Percentiles rank a stretch among this genome's conserved stretches.
These are phyloP conservation scores for Hedychridium roseum DNA, from an alignment of 2,888 invertebrate species.

Conservation along the genomic window DNA sequence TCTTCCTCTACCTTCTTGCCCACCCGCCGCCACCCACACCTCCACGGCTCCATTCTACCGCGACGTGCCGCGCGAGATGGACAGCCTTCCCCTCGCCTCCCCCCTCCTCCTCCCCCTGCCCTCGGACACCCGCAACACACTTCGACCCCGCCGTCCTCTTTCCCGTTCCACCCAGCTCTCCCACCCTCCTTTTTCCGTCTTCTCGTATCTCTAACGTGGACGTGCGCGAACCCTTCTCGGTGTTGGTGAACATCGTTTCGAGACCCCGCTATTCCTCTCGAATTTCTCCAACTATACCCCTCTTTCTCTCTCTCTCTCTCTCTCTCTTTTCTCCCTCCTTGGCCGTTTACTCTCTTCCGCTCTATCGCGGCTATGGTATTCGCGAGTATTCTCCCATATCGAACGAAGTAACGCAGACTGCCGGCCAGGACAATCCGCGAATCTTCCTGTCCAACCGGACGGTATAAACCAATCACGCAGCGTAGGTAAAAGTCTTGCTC, in stretches of 20 bases:
- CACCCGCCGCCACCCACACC: slow-evolving; percentile 37
- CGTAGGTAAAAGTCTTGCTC: too few relatives aligned
- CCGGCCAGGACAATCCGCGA: too few relatives aligned
- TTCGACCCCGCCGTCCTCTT: slow-evolving; percentile 11
- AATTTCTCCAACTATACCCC: slow-evolving; percentile 5
- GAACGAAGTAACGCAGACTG: too few relatives aligned
- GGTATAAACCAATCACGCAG: too few relatives aligned
- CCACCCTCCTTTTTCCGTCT: background rate
- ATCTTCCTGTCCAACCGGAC: too few relatives aligned
- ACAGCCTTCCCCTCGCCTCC: slow-evolving; percentile 44
- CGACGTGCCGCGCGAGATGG: slow-evolving; percentile 56
- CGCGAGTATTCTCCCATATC: slow-evolving; percentile 29
- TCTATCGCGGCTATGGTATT: slow-evolving; percentile 32
- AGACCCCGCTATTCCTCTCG: slow-evolving; percentile 13
- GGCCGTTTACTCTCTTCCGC: background rate
- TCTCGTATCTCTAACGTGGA: background rate
- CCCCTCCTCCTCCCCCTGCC: slow-evolving; percentile 23
- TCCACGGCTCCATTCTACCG: slow-evolving; percentile 52
- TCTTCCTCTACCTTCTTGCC: slow-evolving; percentile 38
- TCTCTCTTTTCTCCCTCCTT: background rate
- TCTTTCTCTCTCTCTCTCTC: slow-evolving; percentile 1
- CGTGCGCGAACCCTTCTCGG: slow-evolving; percentile 11
- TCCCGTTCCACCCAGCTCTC: slow-evolving; percentile 1
- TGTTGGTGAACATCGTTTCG: slow-evolving; percentile 27
- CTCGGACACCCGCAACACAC: background rate